Conservation (phyloP, 2,113 vertebrate genomes). For the Chloropsis hardwickii region DNA sequence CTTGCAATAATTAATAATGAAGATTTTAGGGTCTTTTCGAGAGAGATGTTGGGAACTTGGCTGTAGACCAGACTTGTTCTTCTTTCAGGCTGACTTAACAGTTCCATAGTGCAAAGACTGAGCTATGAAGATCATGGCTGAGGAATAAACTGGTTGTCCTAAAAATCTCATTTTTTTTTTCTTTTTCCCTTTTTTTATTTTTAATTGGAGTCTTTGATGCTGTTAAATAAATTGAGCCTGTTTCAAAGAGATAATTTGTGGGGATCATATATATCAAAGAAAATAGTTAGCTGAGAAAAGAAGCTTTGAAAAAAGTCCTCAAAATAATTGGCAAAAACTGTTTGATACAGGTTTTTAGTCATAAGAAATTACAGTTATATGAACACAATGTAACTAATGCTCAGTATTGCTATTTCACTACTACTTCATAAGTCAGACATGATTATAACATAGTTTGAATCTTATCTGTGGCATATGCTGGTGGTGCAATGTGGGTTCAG, state of each 20-base stretch:
- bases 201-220: background rate
- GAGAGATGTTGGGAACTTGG: background rate
- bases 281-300: background rate
- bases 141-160: background rate
- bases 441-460: background rate
- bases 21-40: background rate
- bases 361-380: background rate
- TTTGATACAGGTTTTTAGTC: conserved; percentile 1
- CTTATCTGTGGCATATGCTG: background rate
- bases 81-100: background rate
- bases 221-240: conserved; percentile 4
- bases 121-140: background rate
- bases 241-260: conserved; percentile 20
- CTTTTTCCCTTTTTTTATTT: background rate
- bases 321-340: background rate
- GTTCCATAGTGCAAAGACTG: background rate
- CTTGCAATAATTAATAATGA: background rate
- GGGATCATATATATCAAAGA: background rate
- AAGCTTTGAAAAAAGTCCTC: background rate
- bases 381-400: background rate
- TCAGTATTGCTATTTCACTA: background rate
- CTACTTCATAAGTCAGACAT: background rate
- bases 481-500: background rate
- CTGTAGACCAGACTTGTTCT: background rate
- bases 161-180: background rate